A percentile compares a stretch with the other conserved stretches of the same genome.
Conservation (phyloP, 2,888 invertebrate genomes). For the Psococerastis gibbosa region DNA sequence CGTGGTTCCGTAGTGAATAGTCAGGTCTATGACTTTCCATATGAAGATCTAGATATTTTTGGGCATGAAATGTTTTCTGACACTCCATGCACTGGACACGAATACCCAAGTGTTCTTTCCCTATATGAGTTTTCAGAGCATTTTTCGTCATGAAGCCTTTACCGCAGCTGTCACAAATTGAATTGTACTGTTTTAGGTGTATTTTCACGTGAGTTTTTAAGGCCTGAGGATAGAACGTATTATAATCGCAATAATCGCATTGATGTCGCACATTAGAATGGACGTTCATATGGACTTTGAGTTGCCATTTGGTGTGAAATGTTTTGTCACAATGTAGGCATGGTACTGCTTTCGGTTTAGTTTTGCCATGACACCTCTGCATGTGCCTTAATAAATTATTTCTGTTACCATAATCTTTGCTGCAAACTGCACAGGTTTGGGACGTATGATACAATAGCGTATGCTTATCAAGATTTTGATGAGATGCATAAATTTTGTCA, state of each 20-base stretch:
- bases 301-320: slow-evolving; percentile 6
- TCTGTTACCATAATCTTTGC: slow-evolving; percentile 3
- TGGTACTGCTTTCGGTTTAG: not conserved
- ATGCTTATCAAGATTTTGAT: slow-evolving; percentile 7
- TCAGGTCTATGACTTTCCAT: slow-evolving; percentile 7
- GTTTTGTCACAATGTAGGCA: slow-evolving; percentile 2
- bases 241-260: slow-evolving; percentile 2
- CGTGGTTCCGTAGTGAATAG: not conserved
- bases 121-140: slow-evolving; percentile 4
- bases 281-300: slow-evolving; percentile 8
- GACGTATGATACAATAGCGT: not conserved
- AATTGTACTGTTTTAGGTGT: slow-evolving; percentile 5
- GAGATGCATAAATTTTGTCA: not conserved
- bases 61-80: slow-evolving; percentile 4
- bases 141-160: slow-evolving; percentile 8
- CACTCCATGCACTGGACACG: not conserved
- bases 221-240: slow-evolving; percentile 2
- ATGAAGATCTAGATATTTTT: slow-evolving; percentile 3
- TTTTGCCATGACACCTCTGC: slow-evolving; percentile 4
- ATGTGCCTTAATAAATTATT: slow-evolving; percentile 4
- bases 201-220: slow-evolving; percentile 6
- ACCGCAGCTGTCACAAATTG: slow-evolving; percentile 7
- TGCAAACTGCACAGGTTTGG: not conserved
- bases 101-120: slow-evolving; percentile 2
- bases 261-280: slow-evolving; percentile 2